Evolutionary conservation across 2,888 invertebrate genomes (phyloP).

Genomic region (Volucella inflata): DNA sequence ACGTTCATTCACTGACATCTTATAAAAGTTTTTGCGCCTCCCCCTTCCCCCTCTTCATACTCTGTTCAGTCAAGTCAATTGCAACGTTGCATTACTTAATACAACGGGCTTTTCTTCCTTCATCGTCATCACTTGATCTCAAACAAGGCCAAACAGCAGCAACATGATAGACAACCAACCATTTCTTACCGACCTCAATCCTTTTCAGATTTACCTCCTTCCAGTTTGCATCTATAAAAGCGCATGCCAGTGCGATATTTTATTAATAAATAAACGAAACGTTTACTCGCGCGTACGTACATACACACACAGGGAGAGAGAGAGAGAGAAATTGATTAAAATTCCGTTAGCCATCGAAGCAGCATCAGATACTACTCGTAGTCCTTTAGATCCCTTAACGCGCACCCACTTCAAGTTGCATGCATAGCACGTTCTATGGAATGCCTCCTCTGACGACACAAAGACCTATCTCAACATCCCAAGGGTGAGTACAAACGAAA

Average conservation of each 20-base stretch:
- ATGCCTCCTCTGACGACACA: slow-evolving; percentile 35
- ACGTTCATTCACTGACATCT: neutral
- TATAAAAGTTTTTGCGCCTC: neutral
- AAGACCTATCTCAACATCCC: slow-evolving; percentile 73
- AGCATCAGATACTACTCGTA: slow-evolving; percentile 18
- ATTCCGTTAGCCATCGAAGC: slow-evolving; percentile 71
- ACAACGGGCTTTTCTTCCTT: slow-evolving; percentile 17
- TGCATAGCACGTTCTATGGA: slow-evolving; percentile 60
- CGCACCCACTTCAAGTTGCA: slow-evolving; percentile 42
- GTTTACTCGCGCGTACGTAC: slow-evolving; percentile 72
- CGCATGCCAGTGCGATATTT: slow-evolving; percentile 63
- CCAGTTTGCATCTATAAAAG: neutral
- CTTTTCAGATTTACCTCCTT: neutral
- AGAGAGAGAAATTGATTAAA: slow-evolving; percentile 67
- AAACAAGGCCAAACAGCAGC: slow-evolving; percentile 61
- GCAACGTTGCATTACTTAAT: slow-evolving; percentile 17
- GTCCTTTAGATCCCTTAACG: slow-evolving; percentile 25
- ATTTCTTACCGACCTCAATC: slow-evolving; percentile 26
- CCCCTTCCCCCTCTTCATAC: neutral
- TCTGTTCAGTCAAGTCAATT: neutral
- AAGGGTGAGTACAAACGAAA: slow-evolving; percentile 56
- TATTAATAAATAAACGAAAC: slow-evolving; percentile 72
- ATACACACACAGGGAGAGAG: neutral
- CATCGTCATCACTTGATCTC: slow-evolving; percentile 58
- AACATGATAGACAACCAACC: slow-evolving; percentile 60